Conservation (phyloP, 1,140 invertebrate species). For the Pemphigus obesinymphae region DNA sequence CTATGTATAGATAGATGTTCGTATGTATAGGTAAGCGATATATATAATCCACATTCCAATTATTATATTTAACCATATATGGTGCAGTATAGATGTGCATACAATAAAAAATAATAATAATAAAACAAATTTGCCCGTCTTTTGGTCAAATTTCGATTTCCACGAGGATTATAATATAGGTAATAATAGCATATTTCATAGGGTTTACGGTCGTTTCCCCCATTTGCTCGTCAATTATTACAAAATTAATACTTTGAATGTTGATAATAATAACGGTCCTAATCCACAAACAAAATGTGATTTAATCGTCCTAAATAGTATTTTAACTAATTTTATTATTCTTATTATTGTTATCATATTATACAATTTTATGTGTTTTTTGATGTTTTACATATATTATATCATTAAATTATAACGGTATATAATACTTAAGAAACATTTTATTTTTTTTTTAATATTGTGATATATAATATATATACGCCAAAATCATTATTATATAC, state of each 20-base stretch:
- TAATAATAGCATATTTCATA: neutral
- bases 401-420: slow-evolving; percentile 10
- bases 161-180: neutral
- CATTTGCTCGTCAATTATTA: slow-evolving; percentile 23
- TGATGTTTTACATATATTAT: neutral
- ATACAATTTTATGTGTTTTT: slow-evolving; percentile 31
- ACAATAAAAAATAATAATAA: neutral
- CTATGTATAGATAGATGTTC: too few species aligned
- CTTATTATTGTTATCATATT: slow-evolving; percentile 25
- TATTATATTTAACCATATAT: too few species aligned
- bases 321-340: slow-evolving; percentile 42
- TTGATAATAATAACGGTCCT: neutral
- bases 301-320: slow-evolving; percentile 35
- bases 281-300: slow-evolving; percentile 9
- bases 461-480: slow-evolving; percentile 32
- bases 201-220: neutral
- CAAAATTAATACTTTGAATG: neutral
- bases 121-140: neutral
- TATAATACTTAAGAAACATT: slow-evolving; percentile 2
- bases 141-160: neutral
- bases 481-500: slow-evolving; percentile 18
- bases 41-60: too few species aligned
- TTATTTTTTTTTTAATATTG: slow-evolving; percentile 37
- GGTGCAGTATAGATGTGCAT: too few species aligned
- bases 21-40: too few species aligned